phyloP scores from a whole-genome alignment of 2,888 invertebrate genomes.

The Thelaira solivaga region DNA sequence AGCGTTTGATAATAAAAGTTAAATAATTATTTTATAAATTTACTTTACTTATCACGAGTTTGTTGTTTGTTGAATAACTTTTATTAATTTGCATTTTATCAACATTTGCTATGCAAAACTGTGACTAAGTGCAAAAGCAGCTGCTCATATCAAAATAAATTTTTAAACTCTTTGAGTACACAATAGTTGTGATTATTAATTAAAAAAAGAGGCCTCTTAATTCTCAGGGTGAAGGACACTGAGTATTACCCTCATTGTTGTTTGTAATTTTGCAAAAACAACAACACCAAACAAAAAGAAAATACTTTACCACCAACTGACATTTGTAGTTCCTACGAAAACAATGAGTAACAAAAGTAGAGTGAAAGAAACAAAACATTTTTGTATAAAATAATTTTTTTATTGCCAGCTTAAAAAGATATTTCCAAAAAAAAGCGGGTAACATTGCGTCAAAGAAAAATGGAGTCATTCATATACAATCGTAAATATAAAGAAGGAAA shows the following conservation, averaged over 20 bases:
- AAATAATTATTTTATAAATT: too few species aligned
- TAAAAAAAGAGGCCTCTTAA: too few species aligned
- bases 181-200: too few species aligned
- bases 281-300: too few species aligned
- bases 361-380: not conserved
- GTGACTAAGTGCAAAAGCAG: too few species aligned
- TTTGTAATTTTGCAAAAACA: not conserved
- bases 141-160: too few species aligned
- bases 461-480: not conserved
- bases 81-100: too few species aligned
- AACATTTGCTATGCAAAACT: too few species aligned
- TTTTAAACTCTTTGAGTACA: too few species aligned
- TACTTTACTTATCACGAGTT: too few species aligned
- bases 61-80: too few species aligned
- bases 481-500: not conserved
- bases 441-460: slow-evolving; percentile 31
- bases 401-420: slow-evolving; percentile 40
- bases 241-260: not conserved
- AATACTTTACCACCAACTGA: not conserved
- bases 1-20: too few species aligned
- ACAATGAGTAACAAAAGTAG: slow-evolving; percentile 14
- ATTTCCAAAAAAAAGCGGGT: slow-evolving; percentile 38
- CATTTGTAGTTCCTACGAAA: slow-evolving; percentile 14
- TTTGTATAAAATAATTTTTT: slow-evolving; percentile 14
- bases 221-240: slow-evolving; percentile 20